Evolutionary conservation across 2,113 vertebrate species (phyloP), one percentile per base, ranked within the genome.

Genomic region (Microcebus murinus): DNA sequence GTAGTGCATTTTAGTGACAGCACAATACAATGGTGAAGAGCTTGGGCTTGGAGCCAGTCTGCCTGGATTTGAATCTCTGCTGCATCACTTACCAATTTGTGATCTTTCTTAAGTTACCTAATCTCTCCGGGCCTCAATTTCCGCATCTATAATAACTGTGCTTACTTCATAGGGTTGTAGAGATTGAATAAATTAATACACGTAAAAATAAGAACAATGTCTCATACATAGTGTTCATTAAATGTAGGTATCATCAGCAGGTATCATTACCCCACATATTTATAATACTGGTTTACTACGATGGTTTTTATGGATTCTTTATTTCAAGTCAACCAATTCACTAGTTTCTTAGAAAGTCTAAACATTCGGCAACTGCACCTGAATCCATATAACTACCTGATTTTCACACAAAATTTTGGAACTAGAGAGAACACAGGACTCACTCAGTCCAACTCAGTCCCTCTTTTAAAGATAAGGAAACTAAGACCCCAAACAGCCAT

Each of bases 321-420:
- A 90, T 84, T 95, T 85, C 77, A 90, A 87, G 50, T 63, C 70
- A 93, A 70, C 27, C 57, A 88, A 42, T 71, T 81, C 42, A 65
- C 13, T 52, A 39, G 52, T 86, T 97, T 86, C 95, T 92, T 93
- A 86, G 36, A 81, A 90, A 94, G 36, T 39, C 39, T 80, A 79
- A 73, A 82, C 14, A 73, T 55, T 84, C 36, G 71, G 94, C 86
- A 59, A 34, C 25, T 25, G 39, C 13, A 65, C 45, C 63, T 85
- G 65, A 88, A 89, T 57, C 55, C 83, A 67, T 5, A n/a, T n/a
- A 86, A 91, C 8, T 14, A 79, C 25, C n/a, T 73, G 61, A 87
- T 79, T 45, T 95, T 70, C 68, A 61, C 45, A 84, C 9, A 87
- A 29, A 63, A 87, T 45, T 80, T 21, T 80, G 71, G 74, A 95